phyloP scores from a whole-genome alignment of 2,797 vertebrate genomes.

The Mormyrops boulengeri region DNA sequence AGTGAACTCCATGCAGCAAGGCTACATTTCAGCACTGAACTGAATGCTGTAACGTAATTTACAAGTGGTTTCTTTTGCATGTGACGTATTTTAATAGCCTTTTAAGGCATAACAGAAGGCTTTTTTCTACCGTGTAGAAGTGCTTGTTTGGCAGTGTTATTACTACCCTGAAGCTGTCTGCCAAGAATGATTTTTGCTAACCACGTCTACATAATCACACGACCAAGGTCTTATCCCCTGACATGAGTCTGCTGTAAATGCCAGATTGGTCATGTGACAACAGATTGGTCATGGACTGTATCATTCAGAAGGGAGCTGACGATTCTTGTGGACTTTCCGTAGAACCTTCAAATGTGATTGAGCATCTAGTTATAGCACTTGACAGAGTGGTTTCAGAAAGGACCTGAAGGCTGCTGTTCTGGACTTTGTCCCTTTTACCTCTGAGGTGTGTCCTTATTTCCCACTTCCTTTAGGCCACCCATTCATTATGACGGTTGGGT shows the following conservation, averaged over 20 bases:
- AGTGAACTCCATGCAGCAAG: neutral
- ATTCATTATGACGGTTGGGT: conserved; percentile 92
- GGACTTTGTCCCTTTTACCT: neutral
- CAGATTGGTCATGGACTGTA: conserved; percentile 64
- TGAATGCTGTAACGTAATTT: neutral
- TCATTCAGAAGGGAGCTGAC: conserved; percentile 76
- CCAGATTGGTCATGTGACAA: conserved; percentile 61
- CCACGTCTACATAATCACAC: conserved; percentile 68
- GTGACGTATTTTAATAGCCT: conserved; percentile 28
- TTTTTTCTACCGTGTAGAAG: conserved; percentile 53
- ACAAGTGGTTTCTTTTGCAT: neutral
- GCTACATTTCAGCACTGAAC: neutral
- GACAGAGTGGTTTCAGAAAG: neutral
- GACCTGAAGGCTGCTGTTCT: neutral
- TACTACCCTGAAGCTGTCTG: conserved; percentile 55
- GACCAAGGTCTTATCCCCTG: conserved; percentile 59
- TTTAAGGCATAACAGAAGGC: conserved; percentile 48
- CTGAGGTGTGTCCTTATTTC: neutral
- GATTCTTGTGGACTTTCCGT: conserved; percentile 65
- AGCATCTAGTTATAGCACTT: neutral
- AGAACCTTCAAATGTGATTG: neutral
- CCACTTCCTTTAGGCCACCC: conserved; percentile 73
- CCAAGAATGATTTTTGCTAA: conserved; percentile 67
- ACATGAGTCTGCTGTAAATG: conserved; percentile 52
- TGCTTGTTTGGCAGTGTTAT: conserved; percentile 57